Conservation (phyloP, 2,888 invertebrate species). For the Anagyrus pseudococci region DNA sequence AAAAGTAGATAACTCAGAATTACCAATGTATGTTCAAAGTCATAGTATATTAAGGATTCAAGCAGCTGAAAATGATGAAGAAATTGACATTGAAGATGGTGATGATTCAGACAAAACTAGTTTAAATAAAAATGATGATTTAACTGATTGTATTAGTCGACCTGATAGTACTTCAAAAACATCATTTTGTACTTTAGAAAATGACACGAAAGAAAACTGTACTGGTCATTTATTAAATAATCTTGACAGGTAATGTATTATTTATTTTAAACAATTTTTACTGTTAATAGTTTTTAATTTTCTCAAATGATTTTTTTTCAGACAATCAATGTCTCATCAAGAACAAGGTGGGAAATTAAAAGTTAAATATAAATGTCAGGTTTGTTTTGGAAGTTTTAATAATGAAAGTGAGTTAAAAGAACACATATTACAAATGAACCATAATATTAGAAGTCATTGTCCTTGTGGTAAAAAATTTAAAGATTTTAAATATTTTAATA, state of each 20-base stretch:
- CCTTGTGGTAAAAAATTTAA: constrained; percentile 45
- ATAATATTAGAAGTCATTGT: constrained; percentile 39
- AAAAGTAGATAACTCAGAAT: constrained; percentile 17
- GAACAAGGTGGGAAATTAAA: constrained; percentile 2
- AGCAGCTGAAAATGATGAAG: constrained; percentile 47
- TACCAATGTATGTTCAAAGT: constrained; percentile 44
- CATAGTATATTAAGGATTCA: constrained; percentile 47
- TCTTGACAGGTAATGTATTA: constrained; percentile 31
- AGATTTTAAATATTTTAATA: constrained; percentile 38
- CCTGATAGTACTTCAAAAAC: constrained; percentile 7
- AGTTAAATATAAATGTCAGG: constrained; percentile 30
- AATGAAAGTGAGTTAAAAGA: constrained; percentile 28
- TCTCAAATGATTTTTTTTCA: constrained; percentile 18
- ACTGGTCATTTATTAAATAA: constrained; percentile 20
- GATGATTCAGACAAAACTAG: constrained; percentile 11
- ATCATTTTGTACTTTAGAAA: no score
- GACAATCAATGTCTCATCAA: constrained; percentile 21
- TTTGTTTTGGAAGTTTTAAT: constrained; percentile 29
- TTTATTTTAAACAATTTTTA: not conserved
- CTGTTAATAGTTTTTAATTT: not conserved
- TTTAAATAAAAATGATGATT: constrained; percentile 18
- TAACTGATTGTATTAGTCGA: not conserved
- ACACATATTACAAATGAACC: constrained; percentile 33
- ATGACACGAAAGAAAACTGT: constrained; percentile 3
- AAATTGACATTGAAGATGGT: constrained; percentile 50